A percentile compares a stretch with the other conserved stretches of the same genome.
These are phyloP conservation scores for Gallinago undulata DNA, from an alignment of 2,113 vertebrate genomes.

Conservation along the genomic window DNA sequence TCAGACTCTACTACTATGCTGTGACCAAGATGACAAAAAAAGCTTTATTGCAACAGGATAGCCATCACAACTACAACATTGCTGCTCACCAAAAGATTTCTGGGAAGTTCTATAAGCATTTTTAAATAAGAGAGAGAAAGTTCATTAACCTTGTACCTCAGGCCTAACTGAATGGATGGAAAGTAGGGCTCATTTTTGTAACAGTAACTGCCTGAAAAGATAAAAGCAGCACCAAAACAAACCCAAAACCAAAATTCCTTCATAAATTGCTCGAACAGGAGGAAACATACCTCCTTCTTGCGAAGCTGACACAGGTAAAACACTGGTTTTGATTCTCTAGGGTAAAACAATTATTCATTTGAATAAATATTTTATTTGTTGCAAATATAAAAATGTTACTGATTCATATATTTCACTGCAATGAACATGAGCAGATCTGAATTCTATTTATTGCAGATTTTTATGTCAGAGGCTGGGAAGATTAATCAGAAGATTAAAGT, in stretches of 20 bases:
- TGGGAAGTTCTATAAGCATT: background rate
- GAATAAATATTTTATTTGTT: background rate
- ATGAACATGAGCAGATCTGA: background rate
- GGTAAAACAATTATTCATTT: background rate
- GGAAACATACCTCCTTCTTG: background rate
- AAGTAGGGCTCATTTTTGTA: background rate
- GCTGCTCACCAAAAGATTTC: background rate
- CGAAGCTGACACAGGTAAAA: background rate
- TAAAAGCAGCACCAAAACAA: background rate
- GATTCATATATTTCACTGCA: background rate
- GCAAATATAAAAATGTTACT: background rate
- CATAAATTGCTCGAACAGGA: background rate
- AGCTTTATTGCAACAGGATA: background rate
- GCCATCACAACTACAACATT: background rate
- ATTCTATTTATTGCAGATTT: conserved; percentile 79
- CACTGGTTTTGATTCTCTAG: background rate
- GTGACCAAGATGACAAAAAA: background rate
- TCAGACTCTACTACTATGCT: background rate
- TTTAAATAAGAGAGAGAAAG: background rate
- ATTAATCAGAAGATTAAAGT: conserved; percentile 97
- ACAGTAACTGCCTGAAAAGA: background rate
- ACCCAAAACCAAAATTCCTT: background rate
- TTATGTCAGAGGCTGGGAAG: conserved; percentile 98
- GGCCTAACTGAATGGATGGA: background rate
- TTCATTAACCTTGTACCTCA: background rate